These are phyloP conservation scores for Drosophila persimilis DNA, from an alignment of 1,140 invertebrate species.

Conservation along the genomic window DNA sequence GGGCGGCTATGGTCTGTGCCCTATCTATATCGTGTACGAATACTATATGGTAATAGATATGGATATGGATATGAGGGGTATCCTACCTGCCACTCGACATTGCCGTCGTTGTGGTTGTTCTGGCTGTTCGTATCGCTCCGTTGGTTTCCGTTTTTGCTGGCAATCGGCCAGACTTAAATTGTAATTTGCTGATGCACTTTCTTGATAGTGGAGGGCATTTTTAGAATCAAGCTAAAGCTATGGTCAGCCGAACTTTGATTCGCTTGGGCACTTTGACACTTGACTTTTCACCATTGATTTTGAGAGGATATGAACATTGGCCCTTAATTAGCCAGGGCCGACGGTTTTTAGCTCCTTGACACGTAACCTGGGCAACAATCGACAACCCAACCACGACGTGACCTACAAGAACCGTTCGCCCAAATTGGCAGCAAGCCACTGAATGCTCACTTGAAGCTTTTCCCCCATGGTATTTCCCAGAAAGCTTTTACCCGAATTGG, in stretches of 20 bases:
- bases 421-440: conserved; percentile 68
- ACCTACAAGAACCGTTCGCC: conserved; percentile 42
- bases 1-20: background rate
- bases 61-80: conserved; percentile 10
- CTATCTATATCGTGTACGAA: no score
- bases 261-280: conserved; percentile 10
- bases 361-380: conserved; percentile 32
- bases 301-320: conserved; percentile 4
- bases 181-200: conserved; percentile 31
- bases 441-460: conserved; percentile 74
- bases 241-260: conserved; percentile 9
- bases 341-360: conserved; percentile 35
- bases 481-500: conserved; percentile 54
- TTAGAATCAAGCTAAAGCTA: conserved; percentile 13
- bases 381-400: background rate
- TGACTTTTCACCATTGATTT: conserved; percentile 20
- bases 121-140: conserved; percentile 15
- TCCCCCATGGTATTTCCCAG: conserved; percentile 8
- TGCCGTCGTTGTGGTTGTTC: conserved; percentile 13
- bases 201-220: conserved; percentile 14
- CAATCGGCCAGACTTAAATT: conserved; percentile 52
- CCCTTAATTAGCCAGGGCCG: conserved; percentile 28
- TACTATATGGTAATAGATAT: conserved; percentile 1
- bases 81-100: conserved; percentile 74
- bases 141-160: conserved; percentile 44